phyloP scores from a whole-genome alignment of 2,888 invertebrate species.

The Diloba caeruleocephala region DNA sequence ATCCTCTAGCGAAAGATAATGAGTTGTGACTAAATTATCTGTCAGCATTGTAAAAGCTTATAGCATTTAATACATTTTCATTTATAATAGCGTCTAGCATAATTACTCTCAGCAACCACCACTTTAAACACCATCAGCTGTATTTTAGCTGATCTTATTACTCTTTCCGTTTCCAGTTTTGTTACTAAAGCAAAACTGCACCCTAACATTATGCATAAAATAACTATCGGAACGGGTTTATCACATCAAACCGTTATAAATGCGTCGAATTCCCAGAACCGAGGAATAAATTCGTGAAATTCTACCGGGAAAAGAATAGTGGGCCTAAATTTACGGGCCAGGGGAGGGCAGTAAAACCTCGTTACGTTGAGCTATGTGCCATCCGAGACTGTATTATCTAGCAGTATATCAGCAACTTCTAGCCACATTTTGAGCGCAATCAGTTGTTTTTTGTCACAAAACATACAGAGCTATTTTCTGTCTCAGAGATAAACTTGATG shows the following conservation, averaged over 20 bases:
- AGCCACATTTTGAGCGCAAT: constrained; percentile 49
- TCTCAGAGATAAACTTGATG: constrained; percentile 35
- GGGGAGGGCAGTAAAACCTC: constrained; percentile 83
- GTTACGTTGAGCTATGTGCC: constrained; percentile 85
- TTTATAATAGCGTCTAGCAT: too few relatives aligned
- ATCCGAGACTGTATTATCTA: constrained; percentile 72
- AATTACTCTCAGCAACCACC: background rate
- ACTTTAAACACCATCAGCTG: background rate
- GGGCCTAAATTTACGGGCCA: constrained; percentile 82
- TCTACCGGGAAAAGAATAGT: constrained; percentile 85
- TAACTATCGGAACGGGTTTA: constrained; percentile 41
- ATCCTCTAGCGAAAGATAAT: too few relatives aligned
- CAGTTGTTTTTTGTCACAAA: constrained; percentile 37
- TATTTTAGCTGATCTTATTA: background rate
- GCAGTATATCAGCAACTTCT: constrained; percentile 62
- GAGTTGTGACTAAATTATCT: too few relatives aligned
- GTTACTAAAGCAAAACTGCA: constrained; percentile 22
- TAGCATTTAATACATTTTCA: too few relatives aligned
- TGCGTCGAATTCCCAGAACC: constrained; percentile 55
- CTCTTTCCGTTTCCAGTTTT: constrained; percentile 2
- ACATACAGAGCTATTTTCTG: constrained; percentile 13
- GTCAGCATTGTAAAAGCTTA: too few relatives aligned
- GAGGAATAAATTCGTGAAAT: constrained; percentile 82
- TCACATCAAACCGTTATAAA: constrained; percentile 56
- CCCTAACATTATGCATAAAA: constrained; percentile 47